A percentile compares a stretch with the other conserved stretches of the same genome.
phyloP scores from a whole-genome alignment of 2,113 vertebrate species.

The Synchiropus splendidus region DNA sequence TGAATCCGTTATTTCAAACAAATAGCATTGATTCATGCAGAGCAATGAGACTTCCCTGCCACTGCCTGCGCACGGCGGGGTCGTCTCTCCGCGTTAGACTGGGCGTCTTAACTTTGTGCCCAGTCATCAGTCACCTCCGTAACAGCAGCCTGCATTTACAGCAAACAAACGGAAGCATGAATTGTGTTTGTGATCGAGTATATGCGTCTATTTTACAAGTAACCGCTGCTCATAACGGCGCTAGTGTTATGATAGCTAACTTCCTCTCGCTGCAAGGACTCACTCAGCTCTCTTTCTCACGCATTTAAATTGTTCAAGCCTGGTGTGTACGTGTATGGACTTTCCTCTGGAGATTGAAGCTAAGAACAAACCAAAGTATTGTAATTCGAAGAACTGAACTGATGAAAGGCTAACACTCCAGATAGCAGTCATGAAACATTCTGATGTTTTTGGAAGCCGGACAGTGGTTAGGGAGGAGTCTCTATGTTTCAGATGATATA shows the following conservation, averaged over 20 bases:
- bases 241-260: constrained; percentile 40
- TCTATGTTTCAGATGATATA: too few species aligned
- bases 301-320: constrained; percentile 30
- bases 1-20: too few species aligned
- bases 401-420: too few species aligned
- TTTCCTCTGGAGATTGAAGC: too few species aligned
- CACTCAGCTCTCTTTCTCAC: neutral
- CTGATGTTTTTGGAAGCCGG: too few species aligned
- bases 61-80: constrained; percentile 1
- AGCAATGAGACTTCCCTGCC: constrained; percentile 7
- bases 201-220: constrained; percentile 25
- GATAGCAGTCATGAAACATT: too few species aligned
- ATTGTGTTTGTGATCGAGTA: constrained; percentile 35
- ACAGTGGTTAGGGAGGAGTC: too few species aligned
- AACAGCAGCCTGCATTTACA: constrained; percentile 25
- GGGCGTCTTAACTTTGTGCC: constrained; percentile 21
- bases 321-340: constrained; percentile 25
- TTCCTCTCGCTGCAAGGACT: neutral
- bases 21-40: constrained; percentile 7
- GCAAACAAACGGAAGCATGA: constrained; percentile 20
- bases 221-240: constrained; percentile 26
- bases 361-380: too few species aligned
- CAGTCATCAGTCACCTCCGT: constrained; percentile 38
- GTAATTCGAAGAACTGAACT: too few species aligned
- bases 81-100: constrained; percentile 5